Evolutionary conservation across 2,113 vertebrate genomes (phyloP).

Genomic region (Leptobrachium leishanense): DNA sequence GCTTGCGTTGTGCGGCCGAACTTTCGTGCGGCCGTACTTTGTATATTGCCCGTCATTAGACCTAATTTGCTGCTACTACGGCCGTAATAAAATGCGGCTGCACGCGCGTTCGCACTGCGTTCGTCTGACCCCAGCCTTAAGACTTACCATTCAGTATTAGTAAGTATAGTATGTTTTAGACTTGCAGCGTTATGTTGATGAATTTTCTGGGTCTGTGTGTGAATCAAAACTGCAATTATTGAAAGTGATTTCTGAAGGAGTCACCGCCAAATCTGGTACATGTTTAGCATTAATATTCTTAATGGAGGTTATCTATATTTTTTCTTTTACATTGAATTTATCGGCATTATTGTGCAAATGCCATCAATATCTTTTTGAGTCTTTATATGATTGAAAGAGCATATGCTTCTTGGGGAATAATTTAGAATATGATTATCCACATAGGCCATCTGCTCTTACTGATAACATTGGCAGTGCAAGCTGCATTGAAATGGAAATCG

Average conservation of each 20-base stretch:
- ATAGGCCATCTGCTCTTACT: constrained; percentile 37
- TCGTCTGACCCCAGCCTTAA: no score
- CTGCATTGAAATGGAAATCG: constrained; percentile 29
- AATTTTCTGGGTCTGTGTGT: no score
- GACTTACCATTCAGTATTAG: no score
- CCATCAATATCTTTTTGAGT: constrained; percentile 3
- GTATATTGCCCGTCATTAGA: no score
- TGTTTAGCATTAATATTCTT: constrained; percentile 9
- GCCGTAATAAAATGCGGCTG: no score
- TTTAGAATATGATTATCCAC: constrained; percentile 44
- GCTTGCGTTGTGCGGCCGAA: no score
- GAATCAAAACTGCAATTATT: no score
- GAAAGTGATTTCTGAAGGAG: not conserved
- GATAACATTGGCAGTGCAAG: constrained; percentile 37
- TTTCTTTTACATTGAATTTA: constrained; percentile 2
- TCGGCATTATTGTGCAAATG: constrained; percentile 4
- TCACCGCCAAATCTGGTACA: not conserved
- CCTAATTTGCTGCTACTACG: no score
- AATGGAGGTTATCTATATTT: not conserved
- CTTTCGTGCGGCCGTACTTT: no score
- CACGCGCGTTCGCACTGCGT: no score
- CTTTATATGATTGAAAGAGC: constrained; percentile 14
- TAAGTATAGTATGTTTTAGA: no score
- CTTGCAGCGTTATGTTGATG: no score
- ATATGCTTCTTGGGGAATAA: constrained; percentile 38